phyloP scores from a whole-genome alignment of 2,888 invertebrate species.

The Synergus laeviventris region DNA sequence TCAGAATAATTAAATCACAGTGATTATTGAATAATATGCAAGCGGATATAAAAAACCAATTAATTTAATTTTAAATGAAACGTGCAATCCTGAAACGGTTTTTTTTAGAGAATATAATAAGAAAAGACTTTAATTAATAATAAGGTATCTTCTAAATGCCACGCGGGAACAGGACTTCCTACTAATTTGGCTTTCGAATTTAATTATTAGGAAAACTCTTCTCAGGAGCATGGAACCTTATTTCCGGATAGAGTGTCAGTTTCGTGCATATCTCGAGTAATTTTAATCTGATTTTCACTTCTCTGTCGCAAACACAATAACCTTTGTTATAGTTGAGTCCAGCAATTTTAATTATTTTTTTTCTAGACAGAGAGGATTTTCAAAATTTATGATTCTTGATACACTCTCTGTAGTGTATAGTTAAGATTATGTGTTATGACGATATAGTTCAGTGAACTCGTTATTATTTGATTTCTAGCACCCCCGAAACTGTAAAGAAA shows the following conservation, averaged over 20 bases:
- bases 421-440: background rate
- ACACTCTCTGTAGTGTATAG: background rate
- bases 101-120: too few relatives aligned
- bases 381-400: slow-evolving; percentile 4
- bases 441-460: slow-evolving; percentile 7
- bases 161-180: background rate
- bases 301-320: background rate
- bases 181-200: slow-evolving; percentile 19
- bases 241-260: slow-evolving; percentile 27
- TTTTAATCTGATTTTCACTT: slow-evolving; percentile 27
- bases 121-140: too few relatives aligned
- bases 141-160: background rate
- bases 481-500: background rate
- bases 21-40: background rate
- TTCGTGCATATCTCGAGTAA: background rate
- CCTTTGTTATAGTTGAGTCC: background rate
- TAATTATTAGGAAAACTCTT: slow-evolving; percentile 18
- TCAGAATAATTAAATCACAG: background rate
- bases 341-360: background rate
- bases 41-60: background rate
- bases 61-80: too few relatives aligned
- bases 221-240: slow-evolving; percentile 10
- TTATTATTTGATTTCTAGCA: slow-evolving; percentile 14
- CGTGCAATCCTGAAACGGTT: too few relatives aligned
- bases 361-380: background rate